These are phyloP conservation scores for Caenorhabditis latens DNA, from an alignment of 1,140 invertebrate species.

Conservation along the genomic window DNA sequence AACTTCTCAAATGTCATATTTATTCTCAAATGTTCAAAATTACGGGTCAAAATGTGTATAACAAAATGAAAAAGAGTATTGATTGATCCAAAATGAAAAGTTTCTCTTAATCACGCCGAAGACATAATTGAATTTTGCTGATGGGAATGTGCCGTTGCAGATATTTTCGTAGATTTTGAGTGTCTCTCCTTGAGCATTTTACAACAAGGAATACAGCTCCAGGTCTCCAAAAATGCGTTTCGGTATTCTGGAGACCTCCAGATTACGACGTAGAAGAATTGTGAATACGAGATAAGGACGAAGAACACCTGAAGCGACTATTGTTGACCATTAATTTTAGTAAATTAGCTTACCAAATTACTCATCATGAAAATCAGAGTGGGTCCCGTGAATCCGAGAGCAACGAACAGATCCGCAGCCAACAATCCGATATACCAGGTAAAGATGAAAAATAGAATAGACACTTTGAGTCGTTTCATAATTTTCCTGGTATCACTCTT, in stretches of 20 bases:
- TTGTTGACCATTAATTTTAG: background rate
- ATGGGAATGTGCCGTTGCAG: slow-evolving; percentile 8
- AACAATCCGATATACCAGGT: slow-evolving; percentile 43
- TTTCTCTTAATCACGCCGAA: background rate
- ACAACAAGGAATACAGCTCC: slow-evolving; percentile 44
- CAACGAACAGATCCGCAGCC: slow-evolving; percentile 12
- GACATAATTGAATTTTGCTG: background rate
- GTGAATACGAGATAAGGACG: slow-evolving; percentile 39
- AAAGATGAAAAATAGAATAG: slow-evolving; percentile 11
- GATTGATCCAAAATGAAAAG: background rate
- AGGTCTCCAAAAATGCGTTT: slow-evolving; percentile 9
- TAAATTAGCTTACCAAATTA: background rate
- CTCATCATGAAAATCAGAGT: slow-evolving; percentile 37
- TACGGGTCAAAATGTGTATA: slow-evolving; percentile 18
- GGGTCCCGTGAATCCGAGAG: slow-evolving; percentile 1
- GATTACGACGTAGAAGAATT: slow-evolving; percentile 45
- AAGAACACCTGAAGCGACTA: slow-evolving; percentile 31
- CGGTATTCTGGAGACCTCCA: slow-evolving; percentile 47
- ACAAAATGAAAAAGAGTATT: background rate
- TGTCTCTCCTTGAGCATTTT: background rate
- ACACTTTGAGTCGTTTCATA: slow-evolving; percentile 20
- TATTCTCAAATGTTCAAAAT: background rate
- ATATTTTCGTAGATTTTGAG: slow-evolving; percentile 12
- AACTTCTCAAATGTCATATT: slow-evolving; percentile 43
- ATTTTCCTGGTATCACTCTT: slow-evolving; percentile 49